Evolutionary conservation across 2,797 vertebrate genomes (phyloP), one percentile per base, ranked within the genome.

Genomic region (Myripristis murdjan): DNA sequence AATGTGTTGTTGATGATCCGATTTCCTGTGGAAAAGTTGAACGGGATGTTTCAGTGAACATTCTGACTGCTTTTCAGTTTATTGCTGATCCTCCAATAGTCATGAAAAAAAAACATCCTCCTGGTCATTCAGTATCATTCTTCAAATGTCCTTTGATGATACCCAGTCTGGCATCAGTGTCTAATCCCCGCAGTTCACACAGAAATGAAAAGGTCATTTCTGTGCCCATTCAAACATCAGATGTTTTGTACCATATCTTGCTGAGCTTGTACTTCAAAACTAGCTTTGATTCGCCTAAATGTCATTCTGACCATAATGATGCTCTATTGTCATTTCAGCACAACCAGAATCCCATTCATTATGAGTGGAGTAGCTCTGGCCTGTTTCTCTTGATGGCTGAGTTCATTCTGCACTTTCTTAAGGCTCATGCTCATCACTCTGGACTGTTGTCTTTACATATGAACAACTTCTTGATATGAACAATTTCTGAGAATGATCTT

Each of bases 371-470:
- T 11, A 10, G 39, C 41, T 52, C 2, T 1, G 43, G 33, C 12
- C 51, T 58, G 49, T 64, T 54, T 46, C 51, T 44, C 20, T 22
- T 59, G 63, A 63, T 49, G 58, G 43, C 41, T 8, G 8, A 20
- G 0, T 71, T 24, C 51, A 55, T 48, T 4, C 74, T 33, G 18
- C 43, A 43, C 56, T 75, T 37, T 58, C 23, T 70, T 43, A 73
- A 4, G 14, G 53, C 53, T 79, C 57, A 23, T 51, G 63, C 52
- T 63, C 65, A 48, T 60, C 41, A 62, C 73, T 70, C 54, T 11
- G n/a, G 46, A 84, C 78, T 74, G 66, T 80, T n/a, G 67, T 46
- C 41, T 61, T 86, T n/a, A n/a, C 60, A n/a, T n/a, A n/a, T n/a
- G n/a, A n/a, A n/a, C 35, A 37, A 37, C 1, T 35, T 37, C 35